phyloP scores from a whole-genome alignment of 1,140 invertebrate species.

The Andrena cerasifolii region DNA sequence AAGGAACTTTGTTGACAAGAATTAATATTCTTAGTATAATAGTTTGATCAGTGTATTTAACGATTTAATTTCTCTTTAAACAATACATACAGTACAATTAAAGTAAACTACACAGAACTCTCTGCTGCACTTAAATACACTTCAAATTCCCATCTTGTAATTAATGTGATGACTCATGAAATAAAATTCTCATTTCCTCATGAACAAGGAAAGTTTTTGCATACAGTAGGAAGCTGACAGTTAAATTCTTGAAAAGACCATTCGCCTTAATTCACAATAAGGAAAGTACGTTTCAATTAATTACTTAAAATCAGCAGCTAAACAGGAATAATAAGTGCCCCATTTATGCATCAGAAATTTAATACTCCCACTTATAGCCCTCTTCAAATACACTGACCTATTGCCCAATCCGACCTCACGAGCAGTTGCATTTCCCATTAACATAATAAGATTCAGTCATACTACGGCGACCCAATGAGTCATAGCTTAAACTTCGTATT shows the following conservation, averaged over 20 bases:
- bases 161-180: slow-evolving; percentile 45
- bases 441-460: too few relatives aligned
- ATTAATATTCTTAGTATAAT: neutral
- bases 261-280: too few relatives aligned
- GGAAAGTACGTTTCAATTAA: too few relatives aligned
- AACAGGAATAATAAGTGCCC: too few relatives aligned
- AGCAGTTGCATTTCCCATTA: too few relatives aligned
- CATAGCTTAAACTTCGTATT: neutral
- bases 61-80: slow-evolving; percentile 14
- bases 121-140: neutral
- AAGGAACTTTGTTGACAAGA: neutral
- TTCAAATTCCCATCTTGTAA: slow-evolving; percentile 18
- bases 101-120: neutral
- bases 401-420: too few relatives aligned
- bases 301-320: too few relatives aligned
- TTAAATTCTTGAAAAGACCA: too few relatives aligned
- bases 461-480: neutral
- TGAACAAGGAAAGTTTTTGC: slow-evolving; percentile 5
- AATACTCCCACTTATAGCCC: too few relatives aligned
- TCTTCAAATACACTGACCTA: too few relatives aligned
- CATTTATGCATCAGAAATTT: too few relatives aligned
- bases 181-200: slow-evolving; percentile 13
- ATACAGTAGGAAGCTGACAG: too few relatives aligned
- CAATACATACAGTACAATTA: neutral
- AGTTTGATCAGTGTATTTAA: neutral